These are phyloP conservation scores for Zaprionus gabonicus DNA, from an alignment of 1,140 invertebrate species.

Conservation along the genomic window DNA sequence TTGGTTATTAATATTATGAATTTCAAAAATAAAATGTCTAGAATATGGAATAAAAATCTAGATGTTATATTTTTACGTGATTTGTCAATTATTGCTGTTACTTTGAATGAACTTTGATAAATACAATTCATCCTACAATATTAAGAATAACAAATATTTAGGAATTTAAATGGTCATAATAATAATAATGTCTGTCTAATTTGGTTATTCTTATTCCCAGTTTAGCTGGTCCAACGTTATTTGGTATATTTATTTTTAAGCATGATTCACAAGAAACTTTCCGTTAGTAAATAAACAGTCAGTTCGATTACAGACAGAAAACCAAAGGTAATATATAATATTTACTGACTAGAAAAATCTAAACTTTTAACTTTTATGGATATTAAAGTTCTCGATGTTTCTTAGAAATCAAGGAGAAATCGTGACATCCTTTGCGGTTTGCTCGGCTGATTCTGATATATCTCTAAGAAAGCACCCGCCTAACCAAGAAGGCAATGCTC, in stretches of 20 bases:
- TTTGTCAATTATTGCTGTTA: no score
- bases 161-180: no score
- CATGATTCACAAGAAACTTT: constrained; percentile 1
- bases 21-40: no score
- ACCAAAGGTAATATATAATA: neutral
- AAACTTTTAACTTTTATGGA: neutral
- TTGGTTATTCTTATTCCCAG: neutral
- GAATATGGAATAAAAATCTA: no score
- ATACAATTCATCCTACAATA: no score
- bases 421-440: neutral
- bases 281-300: neutral
- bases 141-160: no score
- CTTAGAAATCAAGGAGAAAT: neutral
- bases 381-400: neutral
- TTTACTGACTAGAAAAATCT: neutral
- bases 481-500: neutral
- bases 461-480: no score
- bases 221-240: neutral
- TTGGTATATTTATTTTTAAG: neutral
- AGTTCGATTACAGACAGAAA: neutral
- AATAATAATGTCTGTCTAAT: no score
- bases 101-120: no score
- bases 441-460: no score
- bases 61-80: no score
- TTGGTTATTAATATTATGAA: no score